phyloP scores from a whole-genome alignment of 2,113 vertebrate genomes.

The Ceyx margarethae region DNA sequence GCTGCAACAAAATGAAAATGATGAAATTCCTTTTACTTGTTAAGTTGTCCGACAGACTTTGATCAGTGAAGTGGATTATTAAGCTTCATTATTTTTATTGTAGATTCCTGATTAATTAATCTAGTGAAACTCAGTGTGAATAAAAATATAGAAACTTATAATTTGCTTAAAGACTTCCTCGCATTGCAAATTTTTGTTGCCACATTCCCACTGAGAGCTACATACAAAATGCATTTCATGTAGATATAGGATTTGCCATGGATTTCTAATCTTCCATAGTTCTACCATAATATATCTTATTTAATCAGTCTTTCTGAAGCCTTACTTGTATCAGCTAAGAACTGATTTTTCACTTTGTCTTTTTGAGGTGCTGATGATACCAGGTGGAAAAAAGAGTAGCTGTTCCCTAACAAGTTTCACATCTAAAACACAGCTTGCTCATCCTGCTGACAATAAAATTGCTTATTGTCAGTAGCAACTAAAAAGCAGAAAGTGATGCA shows the following conservation, averaged over 20 bases:
- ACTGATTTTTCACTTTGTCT: slow-evolving; percentile 19
- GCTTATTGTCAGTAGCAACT: background rate
- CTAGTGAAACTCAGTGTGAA: background rate
- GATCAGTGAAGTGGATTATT: background rate
- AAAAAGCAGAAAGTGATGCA: background rate
- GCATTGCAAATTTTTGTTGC: background rate
- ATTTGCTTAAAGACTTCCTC: background rate
- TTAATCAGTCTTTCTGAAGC: background rate
- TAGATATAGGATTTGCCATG: background rate
- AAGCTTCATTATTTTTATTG: background rate
- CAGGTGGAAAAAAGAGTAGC: background rate
- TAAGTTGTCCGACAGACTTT: background rate
- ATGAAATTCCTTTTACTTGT: background rate
- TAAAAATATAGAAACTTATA: background rate
- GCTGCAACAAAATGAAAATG: background rate
- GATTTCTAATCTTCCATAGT: background rate
- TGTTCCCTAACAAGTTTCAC: background rate
- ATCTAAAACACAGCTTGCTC: background rate
- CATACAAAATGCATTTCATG: background rate
- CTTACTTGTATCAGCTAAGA: background rate
- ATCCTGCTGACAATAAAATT: background rate
- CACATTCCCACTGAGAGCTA: background rate
- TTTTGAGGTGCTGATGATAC: background rate
- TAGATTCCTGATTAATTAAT: background rate
- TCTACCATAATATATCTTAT: background rate